Evolutionary conservation across 35 echinoderm and acorn worm species (phyloP), one percentile per base, ranked within the genome.

Genomic region (Amphiura filiformis): DNA sequence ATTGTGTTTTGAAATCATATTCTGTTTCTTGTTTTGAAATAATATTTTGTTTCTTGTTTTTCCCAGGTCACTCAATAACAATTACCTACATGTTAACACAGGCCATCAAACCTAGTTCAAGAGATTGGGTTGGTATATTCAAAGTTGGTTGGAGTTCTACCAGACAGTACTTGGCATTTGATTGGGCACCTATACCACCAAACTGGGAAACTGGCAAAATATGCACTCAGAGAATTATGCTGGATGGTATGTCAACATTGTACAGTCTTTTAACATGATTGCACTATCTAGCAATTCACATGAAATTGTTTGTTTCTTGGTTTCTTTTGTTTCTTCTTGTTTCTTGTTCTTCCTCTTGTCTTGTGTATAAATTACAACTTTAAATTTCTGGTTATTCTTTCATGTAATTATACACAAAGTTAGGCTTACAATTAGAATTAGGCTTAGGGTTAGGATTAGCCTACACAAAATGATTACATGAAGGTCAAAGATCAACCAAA

Each of bases 141-240:
- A 99, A 99, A 76, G 93, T 99, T 15, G 96, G 96, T 17, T 99
- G 96, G 96, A 95, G 81, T 33, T 95, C 96, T 28, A 89, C 87
- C 84, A 77, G 93, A 44, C 88, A 93, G 76, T 95, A 99, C 76
- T 14, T 81, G 39, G 91, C 96, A 31, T 99, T 92, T 89, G 93
- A 99, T 17, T 99, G 90, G 90, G 89, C 93, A 77, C 93, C 93
- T 17, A 31, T 39, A 14, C 96, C 96, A 80, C 65, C 82, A 32
- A 76, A 97, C 78, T 91, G 88, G 86, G 52, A 83, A 38, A 47
- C 78, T 11, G 80, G 87, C 34, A 75, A 86, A 22, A 91, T 91
- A 57, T 93, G 82, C 79, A 87, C 87, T 34, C 92, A 93, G 41
- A 87, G 78, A 49, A 84, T 97, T 76, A 84, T 84, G 2, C 93